phyloP scores from a whole-genome alignment of 2,797 vertebrate species.

The Falco biarmicus region DNA sequence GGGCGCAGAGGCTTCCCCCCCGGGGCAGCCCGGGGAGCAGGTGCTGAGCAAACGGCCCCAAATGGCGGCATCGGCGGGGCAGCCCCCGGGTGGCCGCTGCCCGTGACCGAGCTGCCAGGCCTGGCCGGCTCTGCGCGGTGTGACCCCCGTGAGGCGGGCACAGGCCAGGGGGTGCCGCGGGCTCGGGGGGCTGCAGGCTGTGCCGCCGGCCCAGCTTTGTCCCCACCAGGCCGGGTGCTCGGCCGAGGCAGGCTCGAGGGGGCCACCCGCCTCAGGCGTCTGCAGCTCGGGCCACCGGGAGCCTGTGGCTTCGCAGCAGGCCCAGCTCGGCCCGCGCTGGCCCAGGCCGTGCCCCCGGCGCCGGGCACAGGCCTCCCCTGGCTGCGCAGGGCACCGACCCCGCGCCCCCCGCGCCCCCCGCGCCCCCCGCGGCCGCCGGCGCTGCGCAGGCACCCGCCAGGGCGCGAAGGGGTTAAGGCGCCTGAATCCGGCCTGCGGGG shows the following conservation, averaged over 20 bases:
- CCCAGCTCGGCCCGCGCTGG: background rate
- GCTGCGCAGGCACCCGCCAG: background rate
- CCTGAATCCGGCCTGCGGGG: background rate
- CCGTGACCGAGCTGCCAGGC: background rate
- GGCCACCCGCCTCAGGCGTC: background rate
- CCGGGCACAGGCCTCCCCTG: background rate
- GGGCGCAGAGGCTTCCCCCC: background rate
- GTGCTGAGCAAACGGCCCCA: background rate
- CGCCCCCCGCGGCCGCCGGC: background rate
- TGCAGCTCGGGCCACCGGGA: accelerated
- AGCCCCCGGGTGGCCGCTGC: background rate
- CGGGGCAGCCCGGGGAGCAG: background rate
- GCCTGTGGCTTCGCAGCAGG: accelerated
- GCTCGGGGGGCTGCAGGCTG: accelerated
- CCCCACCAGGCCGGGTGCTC: accelerated
- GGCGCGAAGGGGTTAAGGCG: constrained; percentile 58
- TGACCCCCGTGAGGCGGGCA: no score
- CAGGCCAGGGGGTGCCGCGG: background rate
- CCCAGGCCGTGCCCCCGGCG: background rate
- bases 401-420: no score
- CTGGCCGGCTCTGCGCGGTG: background rate
- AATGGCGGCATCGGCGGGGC: background rate
- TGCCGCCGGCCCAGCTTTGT: background rate
- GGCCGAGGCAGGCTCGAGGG: background rate
- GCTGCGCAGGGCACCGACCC: background rate